Evolutionary conservation across 1,140 invertebrate genomes (phyloP).

Genomic region (Plectrocnemia conspersa): DNA sequence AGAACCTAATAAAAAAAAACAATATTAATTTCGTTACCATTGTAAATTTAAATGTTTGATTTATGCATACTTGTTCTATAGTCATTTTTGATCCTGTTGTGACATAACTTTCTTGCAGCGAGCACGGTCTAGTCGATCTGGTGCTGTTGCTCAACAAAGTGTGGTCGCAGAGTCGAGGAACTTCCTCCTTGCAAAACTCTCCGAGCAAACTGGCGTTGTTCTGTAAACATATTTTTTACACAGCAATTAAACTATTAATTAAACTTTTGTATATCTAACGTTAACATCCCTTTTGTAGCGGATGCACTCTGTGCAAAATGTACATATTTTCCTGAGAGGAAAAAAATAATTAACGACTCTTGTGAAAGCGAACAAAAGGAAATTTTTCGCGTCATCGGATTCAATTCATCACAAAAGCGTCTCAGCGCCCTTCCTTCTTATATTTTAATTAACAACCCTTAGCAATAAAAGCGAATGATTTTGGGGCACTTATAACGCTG

Average conservation of each 20-base stretch:
- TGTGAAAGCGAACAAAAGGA: background rate
- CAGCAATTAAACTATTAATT: conserved; percentile 2
- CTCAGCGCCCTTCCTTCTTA: conserved; percentile 2
- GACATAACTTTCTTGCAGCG: conserved; percentile 71
- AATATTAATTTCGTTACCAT: too few species aligned
- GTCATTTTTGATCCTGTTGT: conserved; percentile 67
- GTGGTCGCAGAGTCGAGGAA: conserved; percentile 68
- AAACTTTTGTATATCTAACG: too few species aligned
- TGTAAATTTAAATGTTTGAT: conserved; percentile 3
- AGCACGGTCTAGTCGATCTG: conserved; percentile 67
- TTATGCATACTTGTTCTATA: conserved; percentile 53
- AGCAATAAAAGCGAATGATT: conserved; percentile 24
- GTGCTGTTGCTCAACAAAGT: conserved; percentile 69
- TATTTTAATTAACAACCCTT: conserved; percentile 21
- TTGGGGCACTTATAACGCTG: conserved; percentile 4
- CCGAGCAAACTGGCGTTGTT: conserved; percentile 60
- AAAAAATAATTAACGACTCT: conserved; percentile 1
- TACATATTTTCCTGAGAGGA: too few species aligned
- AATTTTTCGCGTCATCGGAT: conserved; percentile 23
- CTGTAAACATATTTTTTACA: too few species aligned
- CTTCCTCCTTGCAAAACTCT: conserved; percentile 71
- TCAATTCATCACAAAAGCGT: conserved; percentile 14
- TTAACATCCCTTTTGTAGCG: too few species aligned
- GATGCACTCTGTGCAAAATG: too few species aligned
- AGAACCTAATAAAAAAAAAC: conserved; percentile 60